These are phyloP conservation scores for Crossaster papposus DNA, from an alignment of 53 echinoderm and acorn worm species.

Conservation along the genomic window DNA sequence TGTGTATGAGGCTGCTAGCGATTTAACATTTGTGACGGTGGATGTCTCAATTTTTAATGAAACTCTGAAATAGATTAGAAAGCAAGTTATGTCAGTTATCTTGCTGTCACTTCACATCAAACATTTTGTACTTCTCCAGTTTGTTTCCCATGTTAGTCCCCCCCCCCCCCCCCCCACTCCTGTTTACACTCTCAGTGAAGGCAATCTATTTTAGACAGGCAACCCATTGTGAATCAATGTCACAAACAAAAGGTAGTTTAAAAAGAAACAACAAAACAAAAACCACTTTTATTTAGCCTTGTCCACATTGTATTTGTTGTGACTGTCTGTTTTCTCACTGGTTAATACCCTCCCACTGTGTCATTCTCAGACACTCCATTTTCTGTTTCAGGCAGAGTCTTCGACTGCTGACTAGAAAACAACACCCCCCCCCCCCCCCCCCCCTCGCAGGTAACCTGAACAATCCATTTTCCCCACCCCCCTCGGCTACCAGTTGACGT, in stretches of 20 bases:
- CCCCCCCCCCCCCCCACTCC: not conserved
- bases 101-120: not conserved
- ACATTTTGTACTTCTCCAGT: not conserved
- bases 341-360: not conserved
- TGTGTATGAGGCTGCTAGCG: too few species aligned
- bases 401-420: conserved; percentile 9
- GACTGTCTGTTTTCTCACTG: not conserved
- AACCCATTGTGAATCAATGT: not conserved
- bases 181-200: not conserved
- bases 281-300: too few species aligned
- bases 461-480: conserved; percentile 25
- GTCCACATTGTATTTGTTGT: not conserved
- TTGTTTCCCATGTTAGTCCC: not conserved
- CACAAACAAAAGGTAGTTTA: not conserved
- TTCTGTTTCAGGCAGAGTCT: conserved; percentile 15
- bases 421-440: conserved; percentile 20
- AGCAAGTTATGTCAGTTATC: too few species aligned
- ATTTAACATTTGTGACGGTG: too few species aligned
- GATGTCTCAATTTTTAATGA: too few species aligned
- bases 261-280: not conserved
- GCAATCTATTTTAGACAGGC: conserved; percentile 9
- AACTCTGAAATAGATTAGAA: too few species aligned
- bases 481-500: conserved; percentile 9
- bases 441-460: not conserved
- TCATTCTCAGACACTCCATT: not conserved